Base-by-base conservation (phyloP, 64 coral and sea anemone genomes). In the Stylophora pistillata region DNA sequence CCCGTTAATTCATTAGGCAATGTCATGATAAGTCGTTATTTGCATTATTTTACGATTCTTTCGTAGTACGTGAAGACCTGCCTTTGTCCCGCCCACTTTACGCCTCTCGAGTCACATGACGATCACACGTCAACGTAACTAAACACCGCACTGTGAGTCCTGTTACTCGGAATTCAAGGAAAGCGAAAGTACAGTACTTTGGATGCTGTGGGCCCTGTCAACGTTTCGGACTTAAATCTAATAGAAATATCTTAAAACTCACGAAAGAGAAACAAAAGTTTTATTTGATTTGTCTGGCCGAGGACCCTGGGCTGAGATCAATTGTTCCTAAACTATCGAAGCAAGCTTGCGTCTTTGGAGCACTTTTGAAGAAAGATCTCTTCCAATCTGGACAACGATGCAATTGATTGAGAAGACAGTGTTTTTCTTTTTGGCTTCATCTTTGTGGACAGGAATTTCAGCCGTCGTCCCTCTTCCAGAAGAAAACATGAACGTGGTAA, bases 401-500 rank as follows among this genome's bases (percentile, higher is more conserved):
- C 12, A 53, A 54, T 4, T 13, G 9, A 27, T 84, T 41, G 18
- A 23, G 23, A 34, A 9, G 69, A 33, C 62, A 53, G 62, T 53
- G 0, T 12, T 84, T 84, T 84, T 7, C 69, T 20, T 70, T 23
- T 37, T 70, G 52, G 62, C 34, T n/a, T 3, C 28, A 84, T 68
- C 62, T 25, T 53, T 69, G 27, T 84, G 80, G 80, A 84, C 20
- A 53, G 62, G 33, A 53, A 84, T 69, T 27, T 53, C 34, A n/a
- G 60, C 61, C 34, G 7, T 84, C 34, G 58, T 41, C 9, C 80
- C 80, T 69, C 72, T 93, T 60, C 91, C 91, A 23, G 91, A 93
- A 88, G 91, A 88, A 52, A 63, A 84, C 47, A 74, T 93, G 70
- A 93, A 74, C 62, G 91, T 93, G 69, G 91, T 93, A 93, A 88